These are phyloP conservation scores for Atherinomorus stipes DNA, from an alignment of 2,113 vertebrate species.

Conservation along the genomic window DNA sequence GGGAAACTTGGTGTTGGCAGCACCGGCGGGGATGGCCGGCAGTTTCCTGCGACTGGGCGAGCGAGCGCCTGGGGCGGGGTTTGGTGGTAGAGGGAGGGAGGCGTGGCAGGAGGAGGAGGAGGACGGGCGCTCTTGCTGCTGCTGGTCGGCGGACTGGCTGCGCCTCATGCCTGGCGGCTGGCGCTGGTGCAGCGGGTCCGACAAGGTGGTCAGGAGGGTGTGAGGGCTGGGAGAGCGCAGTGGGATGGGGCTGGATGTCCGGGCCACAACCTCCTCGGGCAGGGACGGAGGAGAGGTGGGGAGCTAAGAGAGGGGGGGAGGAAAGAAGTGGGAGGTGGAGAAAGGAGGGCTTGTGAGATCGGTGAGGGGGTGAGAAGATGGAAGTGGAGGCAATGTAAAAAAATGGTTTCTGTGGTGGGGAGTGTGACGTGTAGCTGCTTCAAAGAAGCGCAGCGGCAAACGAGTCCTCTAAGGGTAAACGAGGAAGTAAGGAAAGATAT, in stretches of 20 bases:
- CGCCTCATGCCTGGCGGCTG: conserved; percentile 82
- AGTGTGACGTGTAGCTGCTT: neutral
- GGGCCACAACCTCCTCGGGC: conserved; percentile 83
- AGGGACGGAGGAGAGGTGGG: conserved; percentile 90
- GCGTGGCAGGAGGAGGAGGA: conserved; percentile 83
- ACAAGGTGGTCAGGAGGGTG: conserved; percentile 85
- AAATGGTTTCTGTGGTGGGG: neutral
- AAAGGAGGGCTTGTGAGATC: conserved; percentile 60
- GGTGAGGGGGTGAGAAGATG: conserved; percentile 52
- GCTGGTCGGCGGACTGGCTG: conserved; percentile 89
- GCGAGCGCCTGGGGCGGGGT: conserved; percentile 68
- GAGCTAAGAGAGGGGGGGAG: conserved; percentile 85
- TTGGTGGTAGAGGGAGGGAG: conserved; percentile 78
- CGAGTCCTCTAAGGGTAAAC: neutral
- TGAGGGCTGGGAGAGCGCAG: conserved; percentile 89
- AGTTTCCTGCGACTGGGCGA: conserved; percentile 88
- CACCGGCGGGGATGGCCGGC: conserved; percentile 88
- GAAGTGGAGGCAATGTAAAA: conserved; percentile 23
- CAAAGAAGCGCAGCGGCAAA: neutral
- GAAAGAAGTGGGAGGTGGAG: conserved; percentile 48
- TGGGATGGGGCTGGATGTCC: conserved; percentile 86
- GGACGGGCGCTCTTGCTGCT: conserved; percentile 72
- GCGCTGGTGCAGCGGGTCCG: conserved; percentile 86
- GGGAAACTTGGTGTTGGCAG: conserved; percentile 88
- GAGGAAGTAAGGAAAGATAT: neutral